phyloP scores from a whole-genome alignment of 2,113 vertebrate species.

The Calyptomena viridis region DNA sequence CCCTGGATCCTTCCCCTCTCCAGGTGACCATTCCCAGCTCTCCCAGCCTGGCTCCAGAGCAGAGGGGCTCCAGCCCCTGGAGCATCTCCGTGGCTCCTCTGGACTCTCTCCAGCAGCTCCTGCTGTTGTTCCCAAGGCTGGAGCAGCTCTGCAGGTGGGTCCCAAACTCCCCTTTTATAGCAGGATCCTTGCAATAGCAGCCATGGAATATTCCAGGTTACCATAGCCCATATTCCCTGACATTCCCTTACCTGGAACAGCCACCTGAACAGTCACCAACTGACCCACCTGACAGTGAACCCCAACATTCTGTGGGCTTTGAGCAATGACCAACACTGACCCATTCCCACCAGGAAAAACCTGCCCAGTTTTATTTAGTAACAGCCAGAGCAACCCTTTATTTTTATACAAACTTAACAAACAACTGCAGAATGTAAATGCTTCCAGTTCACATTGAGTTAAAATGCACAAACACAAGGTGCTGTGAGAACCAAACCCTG shows the following conservation, averaged over 20 bases:
- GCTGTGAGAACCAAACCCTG: neutral
- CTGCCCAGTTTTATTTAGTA: neutral
- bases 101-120: neutral
- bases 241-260: neutral
- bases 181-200: neutral
- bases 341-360: neutral
- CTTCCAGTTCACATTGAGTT: neutral
- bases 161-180: neutral
- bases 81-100: neutral
- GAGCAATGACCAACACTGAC: neutral
- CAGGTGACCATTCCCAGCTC: too few relatives aligned
- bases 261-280: accelerated
- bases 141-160: neutral
- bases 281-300: accelerated
- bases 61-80: neutral
- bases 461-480: neutral
- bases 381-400: neutral
- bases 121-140: neutral
- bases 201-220: neutral
- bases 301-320: accelerated
- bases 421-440: neutral
- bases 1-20: too few relatives aligned
- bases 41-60: neutral
- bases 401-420: neutral
- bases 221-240: accelerated